These are phyloP conservation scores for Tetramorium alpestre DNA, from an alignment of 1,140 invertebrate species.

Conservation along the genomic window DNA sequence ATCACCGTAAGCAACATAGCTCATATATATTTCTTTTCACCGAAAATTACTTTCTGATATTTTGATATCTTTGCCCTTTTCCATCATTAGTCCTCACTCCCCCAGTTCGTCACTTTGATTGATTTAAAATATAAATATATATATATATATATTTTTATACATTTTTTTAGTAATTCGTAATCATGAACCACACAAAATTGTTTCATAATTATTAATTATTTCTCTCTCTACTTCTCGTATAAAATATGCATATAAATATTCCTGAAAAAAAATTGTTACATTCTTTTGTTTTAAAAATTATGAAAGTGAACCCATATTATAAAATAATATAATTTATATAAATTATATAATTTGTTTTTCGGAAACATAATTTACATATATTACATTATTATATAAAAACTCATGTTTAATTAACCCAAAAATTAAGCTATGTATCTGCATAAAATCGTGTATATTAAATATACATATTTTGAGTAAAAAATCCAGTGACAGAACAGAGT, in stretches of 20 bases:
- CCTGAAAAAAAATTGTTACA: background rate
- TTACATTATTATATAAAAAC: background rate
- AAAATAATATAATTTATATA: constrained; percentile 6
- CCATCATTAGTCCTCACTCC: background rate
- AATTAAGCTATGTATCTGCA: background rate
- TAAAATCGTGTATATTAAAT: constrained; percentile 18
- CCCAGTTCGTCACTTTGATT: background rate
- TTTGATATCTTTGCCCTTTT: no score
- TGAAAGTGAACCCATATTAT: background rate
- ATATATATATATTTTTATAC: background rate
- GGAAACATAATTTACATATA: background rate
- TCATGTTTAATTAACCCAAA: background rate
- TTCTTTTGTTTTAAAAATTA: background rate
- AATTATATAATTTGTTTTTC: constrained; percentile 3
- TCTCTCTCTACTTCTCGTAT: background rate
- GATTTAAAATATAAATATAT: background rate
- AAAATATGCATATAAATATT: background rate
- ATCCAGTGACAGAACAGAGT: background rate
- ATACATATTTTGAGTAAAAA: background rate
- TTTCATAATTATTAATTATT: background rate
- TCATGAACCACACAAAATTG: background rate
- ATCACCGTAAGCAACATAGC: no score
- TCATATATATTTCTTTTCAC: no score
- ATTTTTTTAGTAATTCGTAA: constrained; percentile 1
- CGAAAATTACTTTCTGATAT: no score